Base-by-base conservation (phyloP, 2,888 invertebrate species). In the Morpho deidamia region DNA sequence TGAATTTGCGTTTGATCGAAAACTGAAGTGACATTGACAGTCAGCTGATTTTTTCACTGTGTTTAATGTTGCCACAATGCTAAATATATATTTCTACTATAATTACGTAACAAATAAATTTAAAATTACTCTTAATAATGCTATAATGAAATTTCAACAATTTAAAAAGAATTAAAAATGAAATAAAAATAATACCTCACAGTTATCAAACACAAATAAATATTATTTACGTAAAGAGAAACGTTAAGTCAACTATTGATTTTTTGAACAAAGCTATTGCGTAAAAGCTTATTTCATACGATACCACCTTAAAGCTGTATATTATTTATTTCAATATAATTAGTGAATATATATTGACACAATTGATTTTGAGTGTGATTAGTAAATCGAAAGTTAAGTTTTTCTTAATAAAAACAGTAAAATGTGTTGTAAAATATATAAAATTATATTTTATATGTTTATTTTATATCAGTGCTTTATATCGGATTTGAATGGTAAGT, bases 1-100 rank as follows among this genome's bases (percentile, higher is more conserved):
- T 68, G 68, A 70, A 70, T 58, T 23, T 23, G 23, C 23, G 72
- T 66, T 68, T 69, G 72, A 69, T 79, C 83, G 53, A 60, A 55
- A 48, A 53, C 7, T 39, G 39, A 11, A 39, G 56, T 59, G 63
- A 64, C 58, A 63, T 74, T 69, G 70, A 68, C 69, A 66, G 67
- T 68, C 70, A 69, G 63, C 64, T 67, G 67, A 66, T 65, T 62
- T 50, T 55, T 51, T 40, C 39, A 50, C 40, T 63, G 67, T 65
- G 66, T 67, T 58, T 57, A 53, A 49, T 55, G 51, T 60, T 64
- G 54, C 60, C 42, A 45, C 8, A 23, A 47, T n/a, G 14, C 11
- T 7, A 48, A 10, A 37, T 46, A 11, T 0, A 5, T 33, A 38
- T 55, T 56, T 55, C 59, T 59, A 64, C 62, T 43, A 52, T 37